Percentiles rank a stretch among this genome's conserved stretches.
phyloP scores from a whole-genome alignment of 2,113 vertebrate species.

The Okapia johnstoni region DNA sequence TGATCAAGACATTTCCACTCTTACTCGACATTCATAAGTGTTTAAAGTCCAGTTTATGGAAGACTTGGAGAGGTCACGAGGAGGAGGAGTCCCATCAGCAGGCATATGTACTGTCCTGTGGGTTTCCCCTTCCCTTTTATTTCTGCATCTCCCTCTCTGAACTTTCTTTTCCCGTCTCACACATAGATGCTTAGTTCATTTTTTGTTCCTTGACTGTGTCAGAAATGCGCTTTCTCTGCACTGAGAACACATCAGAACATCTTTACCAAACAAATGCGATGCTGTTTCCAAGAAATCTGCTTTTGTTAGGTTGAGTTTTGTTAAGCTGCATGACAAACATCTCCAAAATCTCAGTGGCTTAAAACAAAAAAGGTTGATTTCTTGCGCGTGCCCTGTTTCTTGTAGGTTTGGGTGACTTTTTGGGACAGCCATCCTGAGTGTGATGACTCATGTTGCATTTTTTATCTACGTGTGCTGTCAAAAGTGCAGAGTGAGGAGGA shows the following conservation, averaged over 20 bases:
- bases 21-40: neutral
- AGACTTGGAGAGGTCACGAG: neutral
- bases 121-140: neutral
- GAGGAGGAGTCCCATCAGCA: neutral
- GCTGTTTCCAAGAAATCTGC: neutral
- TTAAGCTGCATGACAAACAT: neutral
- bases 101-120: neutral
- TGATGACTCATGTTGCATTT: fast-evolving
- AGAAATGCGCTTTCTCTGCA: neutral
- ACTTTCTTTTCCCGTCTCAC: neutral
- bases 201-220: neutral
- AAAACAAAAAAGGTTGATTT: neutral
- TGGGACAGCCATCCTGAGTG: neutral
- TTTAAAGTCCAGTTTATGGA: neutral
- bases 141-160: neutral
- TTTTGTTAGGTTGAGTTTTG: neutral
- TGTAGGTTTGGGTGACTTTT: neutral
- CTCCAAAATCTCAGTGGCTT: neutral
- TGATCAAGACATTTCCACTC: neutral
- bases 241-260: neutral
- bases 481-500: neutral
- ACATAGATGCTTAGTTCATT: neutral
- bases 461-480: fast-evolving
- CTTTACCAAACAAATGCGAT: neutral
- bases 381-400: neutral